A percentile compares a stretch with the other conserved stretches of the same genome.
phyloP scores from a whole-genome alignment of 2,797 vertebrate species.

The Manis pentadactyla region DNA sequence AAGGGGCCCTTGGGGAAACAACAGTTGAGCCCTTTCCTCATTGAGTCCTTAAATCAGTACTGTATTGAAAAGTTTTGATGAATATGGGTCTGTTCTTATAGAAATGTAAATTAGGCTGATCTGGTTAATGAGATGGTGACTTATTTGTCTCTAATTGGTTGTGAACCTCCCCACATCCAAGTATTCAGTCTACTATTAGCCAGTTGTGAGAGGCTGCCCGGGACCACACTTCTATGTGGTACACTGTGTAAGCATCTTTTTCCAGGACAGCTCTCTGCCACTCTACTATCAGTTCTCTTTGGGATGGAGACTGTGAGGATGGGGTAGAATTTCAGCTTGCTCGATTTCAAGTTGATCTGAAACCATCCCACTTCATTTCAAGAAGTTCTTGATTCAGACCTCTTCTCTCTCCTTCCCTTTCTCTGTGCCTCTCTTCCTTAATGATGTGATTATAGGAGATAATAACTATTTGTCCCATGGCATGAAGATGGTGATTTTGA shows the following conservation, averaged over 20 bases:
- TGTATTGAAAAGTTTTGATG: not conserved
- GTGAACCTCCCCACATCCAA: not conserved
- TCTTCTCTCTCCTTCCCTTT: not conserved
- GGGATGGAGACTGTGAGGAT: not conserved
- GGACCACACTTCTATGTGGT: not conserved
- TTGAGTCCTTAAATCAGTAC: not conserved
- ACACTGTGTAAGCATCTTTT: not conserved
- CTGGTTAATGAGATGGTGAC: conserved; percentile 25
- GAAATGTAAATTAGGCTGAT: not conserved
- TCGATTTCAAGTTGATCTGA: not conserved
- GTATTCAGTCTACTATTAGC: not conserved
- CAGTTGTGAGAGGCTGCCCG: not conserved
- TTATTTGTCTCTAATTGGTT: conserved; percentile 20
- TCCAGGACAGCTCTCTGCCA: not conserved
- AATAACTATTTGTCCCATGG: not conserved
- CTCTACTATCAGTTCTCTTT: not conserved
- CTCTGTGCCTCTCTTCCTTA: not conserved
- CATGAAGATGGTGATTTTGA: not conserved
- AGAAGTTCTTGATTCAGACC: not conserved
- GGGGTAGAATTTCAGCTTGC: not conserved
- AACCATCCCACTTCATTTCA: not conserved
- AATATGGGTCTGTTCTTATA: not conserved
- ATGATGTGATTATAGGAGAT: not conserved
- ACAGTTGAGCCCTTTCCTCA: not conserved
- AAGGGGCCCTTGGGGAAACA: not conserved